Conservation (phyloP, 2,888 invertebrate genomes). For the Pediacus dermestoides region DNA sequence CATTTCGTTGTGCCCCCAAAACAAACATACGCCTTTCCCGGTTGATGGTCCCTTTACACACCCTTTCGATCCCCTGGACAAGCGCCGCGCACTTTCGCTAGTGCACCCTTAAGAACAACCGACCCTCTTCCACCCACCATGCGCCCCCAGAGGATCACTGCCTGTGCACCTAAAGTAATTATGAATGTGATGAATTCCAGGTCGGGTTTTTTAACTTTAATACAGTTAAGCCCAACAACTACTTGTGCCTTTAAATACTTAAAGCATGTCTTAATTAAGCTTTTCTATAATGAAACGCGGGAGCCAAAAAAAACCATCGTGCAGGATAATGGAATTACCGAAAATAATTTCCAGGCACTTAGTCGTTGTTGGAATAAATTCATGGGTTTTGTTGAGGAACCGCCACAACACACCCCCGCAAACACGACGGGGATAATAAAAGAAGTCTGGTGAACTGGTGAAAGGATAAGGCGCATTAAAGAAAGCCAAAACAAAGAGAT, state of each 20-base stretch:
- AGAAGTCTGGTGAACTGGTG: slow-evolving; percentile 2
- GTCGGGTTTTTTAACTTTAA: slow-evolving; percentile 44
- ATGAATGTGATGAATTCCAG: slow-evolving; percentile 46
- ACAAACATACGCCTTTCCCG: slow-evolving; percentile 36
- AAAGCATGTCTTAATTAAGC: slow-evolving; percentile 39
- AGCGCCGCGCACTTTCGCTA: slow-evolving; percentile 20
- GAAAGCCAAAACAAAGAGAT: slow-evolving; percentile 45
- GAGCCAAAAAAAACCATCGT: not conserved
- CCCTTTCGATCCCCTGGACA: slow-evolving; percentile 25
- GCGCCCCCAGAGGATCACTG: slow-evolving; percentile 39
- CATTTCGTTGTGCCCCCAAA: slow-evolving; percentile 36
- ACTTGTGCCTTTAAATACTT: slow-evolving; percentile 35
- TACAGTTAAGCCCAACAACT: slow-evolving; percentile 35
- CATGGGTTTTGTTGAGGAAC: slow-evolving; percentile 11
- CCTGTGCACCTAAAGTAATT: slow-evolving; percentile 47
- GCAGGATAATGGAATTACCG: slow-evolving; percentile 14
- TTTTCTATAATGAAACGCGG: slow-evolving; percentile 13
- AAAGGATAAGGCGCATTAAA: slow-evolving; percentile 31
- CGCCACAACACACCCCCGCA: too few species aligned
- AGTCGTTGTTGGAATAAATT: slow-evolving; percentile 18
- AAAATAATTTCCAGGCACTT: slow-evolving; percentile 18
- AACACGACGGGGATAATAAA: not conserved
- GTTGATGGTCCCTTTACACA: slow-evolving; percentile 21
- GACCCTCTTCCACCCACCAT: slow-evolving; percentile 22
- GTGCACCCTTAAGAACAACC: slow-evolving; percentile 30